A percentile compares a stretch with the other conserved stretches of the same genome.
Evolutionary conservation across 2,888 invertebrate genomes (phyloP).

Genomic region (Ormyrus labotus): DNA sequence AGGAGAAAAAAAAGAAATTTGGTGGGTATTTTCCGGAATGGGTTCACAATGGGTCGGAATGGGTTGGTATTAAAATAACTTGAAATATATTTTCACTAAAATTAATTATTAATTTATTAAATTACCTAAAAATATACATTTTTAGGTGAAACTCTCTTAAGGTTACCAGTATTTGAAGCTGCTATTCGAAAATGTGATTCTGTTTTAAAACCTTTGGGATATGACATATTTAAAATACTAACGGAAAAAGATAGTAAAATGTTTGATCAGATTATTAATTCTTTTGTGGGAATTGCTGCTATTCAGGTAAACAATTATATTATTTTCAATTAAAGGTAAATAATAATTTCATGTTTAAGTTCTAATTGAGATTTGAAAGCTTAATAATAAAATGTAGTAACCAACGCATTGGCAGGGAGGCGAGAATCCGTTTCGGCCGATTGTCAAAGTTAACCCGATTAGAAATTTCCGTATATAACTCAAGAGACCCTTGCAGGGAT

Average conservation of each 20-base stretch:
- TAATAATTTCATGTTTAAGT: no score
- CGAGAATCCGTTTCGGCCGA: no score
- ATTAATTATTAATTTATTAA: neutral
- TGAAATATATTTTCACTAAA: no score
- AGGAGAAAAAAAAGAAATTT: constrained; percentile 83
- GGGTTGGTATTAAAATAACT: constrained; percentile 77
- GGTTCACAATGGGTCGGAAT: constrained; percentile 92
- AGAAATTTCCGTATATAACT: no score
- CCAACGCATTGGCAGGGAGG: no score
- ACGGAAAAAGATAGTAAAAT: constrained; percentile 80
- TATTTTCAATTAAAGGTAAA: no score
- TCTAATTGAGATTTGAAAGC: no score
- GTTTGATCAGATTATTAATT: constrained; percentile 83
- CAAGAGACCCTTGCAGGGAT: no score
- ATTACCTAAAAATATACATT: neutral
- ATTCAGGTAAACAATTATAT: constrained; percentile 68
- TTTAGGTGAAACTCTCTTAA: constrained; percentile 76
- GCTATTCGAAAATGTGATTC: constrained; percentile 80
- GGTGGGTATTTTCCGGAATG: constrained; percentile 95
- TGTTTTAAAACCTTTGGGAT: constrained; percentile 80
- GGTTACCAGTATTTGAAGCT: constrained; percentile 79
- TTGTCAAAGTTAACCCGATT: no score
- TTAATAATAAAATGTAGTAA: no score
- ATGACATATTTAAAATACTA: constrained; percentile 82
- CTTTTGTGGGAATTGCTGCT: constrained; percentile 86